phyloP scores from a whole-genome alignment of 1,140 invertebrate genomes.

The Monochamus saltuarius region DNA sequence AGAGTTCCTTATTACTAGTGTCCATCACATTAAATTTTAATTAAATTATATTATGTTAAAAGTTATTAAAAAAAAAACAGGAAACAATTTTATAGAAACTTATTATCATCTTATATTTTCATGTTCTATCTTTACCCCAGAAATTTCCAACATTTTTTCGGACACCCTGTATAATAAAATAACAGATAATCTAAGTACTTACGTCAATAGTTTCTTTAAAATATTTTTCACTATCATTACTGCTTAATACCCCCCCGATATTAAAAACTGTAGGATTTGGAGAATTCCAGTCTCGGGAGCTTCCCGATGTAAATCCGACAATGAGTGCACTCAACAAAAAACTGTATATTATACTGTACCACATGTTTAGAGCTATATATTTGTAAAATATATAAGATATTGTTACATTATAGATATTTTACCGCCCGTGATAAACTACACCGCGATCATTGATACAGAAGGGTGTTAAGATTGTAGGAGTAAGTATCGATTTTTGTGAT shows the following conservation, averaged over 20 bases:
- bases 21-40: no score
- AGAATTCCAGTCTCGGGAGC: conserved; percentile 21
- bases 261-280: conserved; percentile 75
- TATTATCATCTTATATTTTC: no score
- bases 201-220: conserved; percentile 81
- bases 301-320: conserved; percentile 6
- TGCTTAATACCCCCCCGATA: conserved; percentile 88
- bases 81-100: no score
- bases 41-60: no score
- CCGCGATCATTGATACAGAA: background rate
- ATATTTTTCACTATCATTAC: conserved; percentile 71
- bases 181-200: conserved; percentile 51
- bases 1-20: no score
- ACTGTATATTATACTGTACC: conserved; percentile 8
- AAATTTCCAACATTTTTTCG: no score
- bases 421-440: background rate
- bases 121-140: no score
- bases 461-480: background rate
- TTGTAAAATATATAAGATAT: background rate
- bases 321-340: conserved; percentile 14
- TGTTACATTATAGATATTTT: background rate
- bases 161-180: no score
- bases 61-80: no score
- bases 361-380: background rate
- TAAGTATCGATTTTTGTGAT: no score